Base-by-base conservation (phyloP, 1,140 invertebrate species). In the Proctacanthus coquilletti region DNA sequence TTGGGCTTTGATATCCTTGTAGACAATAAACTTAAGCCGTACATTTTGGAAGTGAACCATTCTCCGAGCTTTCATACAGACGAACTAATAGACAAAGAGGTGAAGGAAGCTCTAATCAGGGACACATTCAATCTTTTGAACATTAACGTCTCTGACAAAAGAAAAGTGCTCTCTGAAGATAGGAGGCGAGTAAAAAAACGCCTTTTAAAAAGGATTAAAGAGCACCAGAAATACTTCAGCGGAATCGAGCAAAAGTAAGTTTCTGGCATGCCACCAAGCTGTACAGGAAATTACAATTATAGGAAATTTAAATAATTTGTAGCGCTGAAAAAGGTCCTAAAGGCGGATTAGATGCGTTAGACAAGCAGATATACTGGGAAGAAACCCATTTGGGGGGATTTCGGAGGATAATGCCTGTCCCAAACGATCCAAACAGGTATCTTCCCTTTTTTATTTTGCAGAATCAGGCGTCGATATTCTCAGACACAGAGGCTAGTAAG, bases 1-100 rank as follows among this genome's bases (percentile, higher is more conserved):
- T 63, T 93, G 1, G 86, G 86, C 17, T 84, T 91, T 43, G 86
- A 93, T 53, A 79, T 93, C 41, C 60, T 93, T 17, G 63, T 93
- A 15, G 85, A 91, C 55, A 74, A 76, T 56, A 81, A 80, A 47
- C 56, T 89, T n/a, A 82, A 83, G 51, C 85, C 87, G 1, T 82
- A 74, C 45, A 70, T 93, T 21, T 63, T 93, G 33, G 87, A 92
- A 64, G 85, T 87, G 2, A 92, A 93, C 62, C 86, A 89, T 51
- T 91, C 85, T 4, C 87, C 87, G 3, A 91, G 86, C 62, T 89
- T 89, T 51, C 80, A 85, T 48, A 89, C 83, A 1, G 84, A 89
- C 53, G 75, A 84, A 2, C 68, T 73, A 39, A 62, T 91, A 30
- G 87, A 93, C 52, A 69, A 70, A 39, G 83, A 87, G 48, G 75